phyloP scores from a whole-genome alignment of 1,140 invertebrate genomes.

The Acyrthosiphon pisum region DNA sequence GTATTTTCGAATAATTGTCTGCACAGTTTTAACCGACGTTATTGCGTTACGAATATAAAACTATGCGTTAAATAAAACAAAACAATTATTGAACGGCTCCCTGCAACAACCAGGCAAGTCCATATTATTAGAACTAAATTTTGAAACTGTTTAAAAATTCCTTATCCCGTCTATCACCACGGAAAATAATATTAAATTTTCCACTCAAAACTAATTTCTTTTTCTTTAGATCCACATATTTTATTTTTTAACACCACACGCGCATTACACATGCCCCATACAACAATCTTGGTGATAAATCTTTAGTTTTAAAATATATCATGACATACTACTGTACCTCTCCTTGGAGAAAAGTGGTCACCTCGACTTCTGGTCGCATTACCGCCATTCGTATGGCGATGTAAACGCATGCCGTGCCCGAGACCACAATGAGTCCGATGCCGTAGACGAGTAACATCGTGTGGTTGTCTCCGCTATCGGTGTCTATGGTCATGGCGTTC shows the following conservation, averaged over 20 bases:
- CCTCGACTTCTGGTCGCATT: not conserved
- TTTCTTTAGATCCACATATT: not conserved
- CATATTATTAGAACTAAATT: too few species aligned
- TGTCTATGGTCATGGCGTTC: not conserved
- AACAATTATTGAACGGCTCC: too few species aligned
- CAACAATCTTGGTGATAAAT: not conserved
- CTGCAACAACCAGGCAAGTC: too few species aligned
- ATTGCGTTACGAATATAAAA: too few species aligned
- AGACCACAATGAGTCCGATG: conserved; percentile 27
- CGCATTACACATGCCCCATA: not conserved
- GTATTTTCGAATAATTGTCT: too few species aligned
- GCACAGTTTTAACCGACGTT: too few species aligned
- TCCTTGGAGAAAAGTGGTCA: not conserved
- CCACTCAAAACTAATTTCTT: not conserved
- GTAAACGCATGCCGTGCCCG: conserved; percentile 16
- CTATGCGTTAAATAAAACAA: too few species aligned
- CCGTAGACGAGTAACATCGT: conserved; percentile 11
- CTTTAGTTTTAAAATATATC: not conserved
- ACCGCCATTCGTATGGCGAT: not conserved
- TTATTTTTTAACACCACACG: too few species aligned
- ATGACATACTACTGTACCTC: not conserved
- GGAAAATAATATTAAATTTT: too few species aligned
- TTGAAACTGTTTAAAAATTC: too few species aligned
- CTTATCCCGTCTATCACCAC: too few species aligned
- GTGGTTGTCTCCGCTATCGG: not conserved